Evolutionary conservation across 2,113 vertebrate species (phyloP).

Genomic region (Agelaius tricolor): DNA sequence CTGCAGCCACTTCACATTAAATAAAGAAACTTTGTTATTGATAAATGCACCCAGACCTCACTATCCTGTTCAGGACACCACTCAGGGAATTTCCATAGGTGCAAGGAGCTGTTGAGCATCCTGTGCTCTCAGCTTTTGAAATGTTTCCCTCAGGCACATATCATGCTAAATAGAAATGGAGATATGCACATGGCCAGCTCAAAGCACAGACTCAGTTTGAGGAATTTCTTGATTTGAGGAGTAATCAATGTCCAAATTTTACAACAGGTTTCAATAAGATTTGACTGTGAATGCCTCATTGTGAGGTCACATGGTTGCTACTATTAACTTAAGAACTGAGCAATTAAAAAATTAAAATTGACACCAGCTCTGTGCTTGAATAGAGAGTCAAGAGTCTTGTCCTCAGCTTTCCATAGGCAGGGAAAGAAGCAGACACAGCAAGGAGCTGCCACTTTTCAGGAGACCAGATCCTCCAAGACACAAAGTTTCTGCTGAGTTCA

Average conservation of each 20-base stretch:
- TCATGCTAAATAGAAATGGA: not conserved
- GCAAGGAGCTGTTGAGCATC: not conserved
- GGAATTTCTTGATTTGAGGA: not conserved
- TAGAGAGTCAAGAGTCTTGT: not conserved
- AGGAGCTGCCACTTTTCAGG: not conserved
- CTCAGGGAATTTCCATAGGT: not conserved
- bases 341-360: not conserved
- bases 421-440: not conserved
- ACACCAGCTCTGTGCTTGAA: not conserved
- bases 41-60: not conserved
- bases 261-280: not conserved
- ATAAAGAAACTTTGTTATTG: not conserved
- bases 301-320: not conserved
- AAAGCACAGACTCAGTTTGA: not conserved
- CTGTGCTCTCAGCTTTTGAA: not conserved
- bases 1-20: not conserved
- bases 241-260: accelerated
- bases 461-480: not conserved
- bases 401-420: not conserved
- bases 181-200: not conserved
- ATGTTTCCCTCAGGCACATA: not conserved
- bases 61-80: not conserved
- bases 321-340: not conserved
- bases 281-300: not conserved
- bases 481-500: not conserved